A percentile compares a stretch with the other conserved stretches of the same genome.
Conservation (phyloP, 2,113 vertebrate species). For the Synchiropus splendidus region DNA sequence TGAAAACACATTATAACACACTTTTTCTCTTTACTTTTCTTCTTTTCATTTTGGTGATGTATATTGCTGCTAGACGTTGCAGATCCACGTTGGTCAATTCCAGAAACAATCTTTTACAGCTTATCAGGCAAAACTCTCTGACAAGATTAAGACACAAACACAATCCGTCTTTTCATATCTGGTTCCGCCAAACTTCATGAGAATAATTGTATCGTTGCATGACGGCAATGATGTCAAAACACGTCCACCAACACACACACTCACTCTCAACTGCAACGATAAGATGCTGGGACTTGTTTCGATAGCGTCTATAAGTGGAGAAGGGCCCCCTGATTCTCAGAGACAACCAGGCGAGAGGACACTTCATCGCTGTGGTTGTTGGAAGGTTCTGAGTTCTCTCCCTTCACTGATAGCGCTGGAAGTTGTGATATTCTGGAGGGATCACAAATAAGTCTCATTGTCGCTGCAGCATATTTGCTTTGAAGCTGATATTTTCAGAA, state of each 20-base stretch:
- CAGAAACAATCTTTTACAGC: too few relatives aligned
- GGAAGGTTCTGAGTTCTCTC: constrained; percentile 36
- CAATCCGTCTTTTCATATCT: too few relatives aligned
- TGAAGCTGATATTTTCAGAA: too few relatives aligned
- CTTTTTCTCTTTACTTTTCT: too few relatives aligned
- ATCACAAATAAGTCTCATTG: constrained; percentile 27
- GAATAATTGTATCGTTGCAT: too few relatives aligned
- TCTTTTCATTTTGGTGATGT: too few relatives aligned
- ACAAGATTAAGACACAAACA: too few relatives aligned
- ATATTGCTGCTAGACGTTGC: too few relatives aligned
- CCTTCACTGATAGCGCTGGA: constrained; percentile 50
- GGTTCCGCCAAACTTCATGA: too few relatives aligned
- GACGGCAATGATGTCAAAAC: constrained; percentile 23
- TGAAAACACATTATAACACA: too few relatives aligned
- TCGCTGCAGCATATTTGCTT: constrained; percentile 43
- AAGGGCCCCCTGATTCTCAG: constrained; percentile 36
- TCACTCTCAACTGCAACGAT: constrained; percentile 25
- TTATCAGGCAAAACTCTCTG: too few relatives aligned
- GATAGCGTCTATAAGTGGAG: constrained; percentile 28
- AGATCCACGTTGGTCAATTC: too few relatives aligned
- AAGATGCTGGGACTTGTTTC: constrained; percentile 34
- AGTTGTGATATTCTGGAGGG: constrained; percentile 45
- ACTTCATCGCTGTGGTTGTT: constrained; percentile 51
- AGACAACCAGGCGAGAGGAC: constrained; percentile 51
- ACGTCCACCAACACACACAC: constrained; percentile 22